phyloP scores from a whole-genome alignment of 2,888 invertebrate species.

The Conops quadrifasciatus region DNA sequence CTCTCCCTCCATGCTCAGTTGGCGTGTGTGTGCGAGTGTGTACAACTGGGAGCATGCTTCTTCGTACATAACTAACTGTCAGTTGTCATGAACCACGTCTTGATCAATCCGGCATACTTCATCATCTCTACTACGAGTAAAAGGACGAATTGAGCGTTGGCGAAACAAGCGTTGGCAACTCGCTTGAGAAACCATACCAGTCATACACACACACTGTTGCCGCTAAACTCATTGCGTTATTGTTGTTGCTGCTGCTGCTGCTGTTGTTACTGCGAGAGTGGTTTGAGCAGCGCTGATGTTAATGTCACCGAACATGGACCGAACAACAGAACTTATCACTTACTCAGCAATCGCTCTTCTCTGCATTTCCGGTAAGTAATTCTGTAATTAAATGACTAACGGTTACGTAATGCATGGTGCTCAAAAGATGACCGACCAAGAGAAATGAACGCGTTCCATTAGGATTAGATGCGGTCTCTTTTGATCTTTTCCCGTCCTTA shows the following conservation, averaged over 20 bases:
- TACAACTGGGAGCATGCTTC: conserved; percentile 11
- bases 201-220: neutral
- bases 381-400: conserved; percentile 18
- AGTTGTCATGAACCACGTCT: conserved; percentile 14
- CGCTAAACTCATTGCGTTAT: neutral
- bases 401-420: neutral
- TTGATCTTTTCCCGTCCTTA: too few species aligned
- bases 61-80: neutral
- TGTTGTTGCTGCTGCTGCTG: neutral
- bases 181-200: conserved; percentile 23
- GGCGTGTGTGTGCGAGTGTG: conserved; percentile 10
- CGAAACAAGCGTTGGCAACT: conserved; percentile 23
- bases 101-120: neutral
- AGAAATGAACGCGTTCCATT: too few species aligned
- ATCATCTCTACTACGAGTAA: conserved; percentile 12
- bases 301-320: conserved; percentile 26
- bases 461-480: too few species aligned
- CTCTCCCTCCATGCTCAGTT: neutral
- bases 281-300: conserved; percentile 12
- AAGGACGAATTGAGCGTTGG: conserved; percentile 20
- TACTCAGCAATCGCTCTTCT: conserved; percentile 65
- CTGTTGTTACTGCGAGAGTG: neutral
- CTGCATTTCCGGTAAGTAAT: conserved; percentile 65
- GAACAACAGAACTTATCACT: conserved; percentile 61
- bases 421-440: neutral